A percentile compares a stretch with the other conserved stretches of the same genome.
These are phyloP conservation scores for Plodia interpunctella DNA, from an alignment of 1,140 invertebrate species.

Conservation along the genomic window DNA sequence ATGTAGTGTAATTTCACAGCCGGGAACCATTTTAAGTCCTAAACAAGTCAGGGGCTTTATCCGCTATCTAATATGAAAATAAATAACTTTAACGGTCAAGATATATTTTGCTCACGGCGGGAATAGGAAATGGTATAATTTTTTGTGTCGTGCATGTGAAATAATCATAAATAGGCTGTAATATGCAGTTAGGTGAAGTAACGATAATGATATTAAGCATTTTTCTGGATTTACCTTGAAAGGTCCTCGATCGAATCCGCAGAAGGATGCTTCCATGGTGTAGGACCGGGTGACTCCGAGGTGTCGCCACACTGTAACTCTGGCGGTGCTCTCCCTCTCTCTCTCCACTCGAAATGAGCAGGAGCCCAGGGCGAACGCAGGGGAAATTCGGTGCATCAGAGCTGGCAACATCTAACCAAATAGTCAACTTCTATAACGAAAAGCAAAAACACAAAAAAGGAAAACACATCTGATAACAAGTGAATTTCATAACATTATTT, in stretches of 20 bases:
- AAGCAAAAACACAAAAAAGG: no score
- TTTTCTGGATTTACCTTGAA: conserved; percentile 77
- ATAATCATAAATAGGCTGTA: neutral
- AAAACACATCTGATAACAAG: no score
- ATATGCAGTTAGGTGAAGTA: neutral
- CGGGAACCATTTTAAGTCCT: neutral
- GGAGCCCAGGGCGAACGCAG: conserved; percentile 84
- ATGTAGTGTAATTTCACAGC: conserved; percentile 12
- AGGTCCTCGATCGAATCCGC: conserved; percentile 88
- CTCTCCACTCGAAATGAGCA: conserved; percentile 89
- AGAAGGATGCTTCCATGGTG: conserved; percentile 93
- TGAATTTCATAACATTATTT: neutral
- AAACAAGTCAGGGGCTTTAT: conserved; percentile 4
- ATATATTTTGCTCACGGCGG: neutral
- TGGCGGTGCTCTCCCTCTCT: conserved; percentile 88
- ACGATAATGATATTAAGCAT: neutral
- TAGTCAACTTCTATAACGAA: neutral
- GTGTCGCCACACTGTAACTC: conserved; percentile 91
- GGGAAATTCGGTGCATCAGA: conserved; percentile 82
- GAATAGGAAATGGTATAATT: neutral
- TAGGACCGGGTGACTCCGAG: conserved; percentile 85
- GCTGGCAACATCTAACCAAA: conserved; percentile 79
- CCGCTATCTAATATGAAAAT: conserved; percentile 2
- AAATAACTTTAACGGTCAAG: conserved; percentile 4
- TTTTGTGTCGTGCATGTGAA: conserved; percentile 1